phyloP scores from a whole-genome alignment of 2,888 invertebrate species.

The Stenotaenia linearis region DNA sequence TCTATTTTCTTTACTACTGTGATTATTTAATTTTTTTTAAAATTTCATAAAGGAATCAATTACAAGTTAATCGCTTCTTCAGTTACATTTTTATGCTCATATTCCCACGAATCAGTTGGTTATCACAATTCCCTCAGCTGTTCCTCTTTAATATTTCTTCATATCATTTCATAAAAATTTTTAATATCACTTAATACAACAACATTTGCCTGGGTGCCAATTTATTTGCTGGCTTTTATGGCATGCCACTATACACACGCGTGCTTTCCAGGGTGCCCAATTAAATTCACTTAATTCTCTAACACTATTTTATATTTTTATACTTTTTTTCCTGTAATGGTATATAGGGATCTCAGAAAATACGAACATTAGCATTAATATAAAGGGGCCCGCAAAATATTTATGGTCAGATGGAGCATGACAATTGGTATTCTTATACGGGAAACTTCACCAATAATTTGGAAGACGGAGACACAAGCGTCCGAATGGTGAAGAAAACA shows the following conservation, averaged over 20 bases:
- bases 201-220: slow-evolving; percentile 21
- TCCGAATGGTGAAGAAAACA: slow-evolving; percentile 6
- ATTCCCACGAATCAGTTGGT: not conserved
- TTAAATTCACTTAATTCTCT: slow-evolving; percentile 20
- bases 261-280: slow-evolving; percentile 6
- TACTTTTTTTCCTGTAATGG: not conserved
- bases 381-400: not conserved
- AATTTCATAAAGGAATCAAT: not conserved
- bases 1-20: not conserved
- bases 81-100: not conserved
- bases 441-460: not conserved
- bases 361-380: not conserved
- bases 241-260: slow-evolving; percentile 15
- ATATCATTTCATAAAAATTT: not conserved
- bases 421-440: not conserved
- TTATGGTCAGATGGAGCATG: not conserved
- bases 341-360: not conserved
- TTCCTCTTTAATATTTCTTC: slow-evolving; percentile 3
- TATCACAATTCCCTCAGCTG: not conserved
- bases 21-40: not conserved
- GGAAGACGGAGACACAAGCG: not conserved
- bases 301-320: not conserved
- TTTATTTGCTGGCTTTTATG: slow-evolving; percentile 1
- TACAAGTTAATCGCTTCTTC: not conserved
- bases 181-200: slow-evolving; percentile 16